Percentiles rank a stretch among this genome's conserved stretches.
phyloP scores from a whole-genome alignment of 2,113 vertebrate species.

The Plecturocebus donacophilus region DNA sequence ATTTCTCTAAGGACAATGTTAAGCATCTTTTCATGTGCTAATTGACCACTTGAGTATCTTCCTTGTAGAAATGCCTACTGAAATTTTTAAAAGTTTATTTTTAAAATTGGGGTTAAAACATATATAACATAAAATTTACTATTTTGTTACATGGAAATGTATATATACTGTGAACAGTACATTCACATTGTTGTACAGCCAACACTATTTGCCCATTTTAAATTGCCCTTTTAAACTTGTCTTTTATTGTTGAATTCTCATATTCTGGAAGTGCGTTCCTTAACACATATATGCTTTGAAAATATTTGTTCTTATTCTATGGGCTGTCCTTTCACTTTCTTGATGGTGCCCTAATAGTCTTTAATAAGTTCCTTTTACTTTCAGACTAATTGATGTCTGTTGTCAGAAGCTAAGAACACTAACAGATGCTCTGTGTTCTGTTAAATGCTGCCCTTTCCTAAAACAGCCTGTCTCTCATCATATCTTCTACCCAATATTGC shows the following conservation, averaged over 20 bases:
- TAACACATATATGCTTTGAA: not conserved
- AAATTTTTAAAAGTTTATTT: not conserved
- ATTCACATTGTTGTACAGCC: not conserved
- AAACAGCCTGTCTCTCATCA: not conserved
- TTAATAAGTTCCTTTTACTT: not conserved
- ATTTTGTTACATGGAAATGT: not conserved
- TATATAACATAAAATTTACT: not conserved
- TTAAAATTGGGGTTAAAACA: not conserved
- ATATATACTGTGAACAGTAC: not conserved
- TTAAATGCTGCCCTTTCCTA: not conserved
- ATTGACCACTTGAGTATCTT: not conserved
- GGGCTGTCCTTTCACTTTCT: slow-evolving; percentile 2
- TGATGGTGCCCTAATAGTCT: not conserved
- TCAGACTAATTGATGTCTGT: not conserved
- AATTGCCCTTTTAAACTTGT: not conserved
- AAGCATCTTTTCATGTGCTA: not conserved
- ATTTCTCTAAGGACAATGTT: not conserved
- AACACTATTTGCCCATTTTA: not conserved
- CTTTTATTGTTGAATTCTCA: not conserved
- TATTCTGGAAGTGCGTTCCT: not conserved
- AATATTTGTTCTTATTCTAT: not conserved
- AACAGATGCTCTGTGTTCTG: not conserved
- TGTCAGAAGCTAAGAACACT: not conserved
- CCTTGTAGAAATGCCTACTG: not conserved
- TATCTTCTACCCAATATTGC: not conserved